Evolutionary conservation across 2,113 vertebrate species (phyloP), one percentile per base, ranked within the genome.

Genomic region (Pollimyrus isidori): DNA sequence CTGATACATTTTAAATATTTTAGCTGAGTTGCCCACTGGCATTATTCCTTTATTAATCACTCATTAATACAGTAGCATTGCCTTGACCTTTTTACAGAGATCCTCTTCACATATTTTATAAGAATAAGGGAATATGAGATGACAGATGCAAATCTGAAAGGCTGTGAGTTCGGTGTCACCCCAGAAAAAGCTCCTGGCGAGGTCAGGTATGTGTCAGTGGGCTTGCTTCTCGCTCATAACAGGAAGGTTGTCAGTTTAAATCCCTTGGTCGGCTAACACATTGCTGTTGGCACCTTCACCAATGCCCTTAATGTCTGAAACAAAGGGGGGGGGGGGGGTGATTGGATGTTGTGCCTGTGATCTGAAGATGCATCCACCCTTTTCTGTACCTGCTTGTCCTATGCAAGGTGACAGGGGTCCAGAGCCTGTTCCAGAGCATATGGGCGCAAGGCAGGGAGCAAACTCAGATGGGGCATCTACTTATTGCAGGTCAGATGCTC

Each of bases 11-110:
- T 42, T 9, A 88, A 45, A 88, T 62, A 52, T n/a, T 48, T 49
- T 3, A 15, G 26, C 50, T 53, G 30, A 56, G 1, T 26, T 88
- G 42, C 11, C 23, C 7, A 45, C 48, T 76, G 69, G 46, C 88
- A 45, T 90, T 88, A 80, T 87, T 90, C 76, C 42, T 91, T 73
- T 90, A 90, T 91, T 90, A 87, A 88, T 87, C 86, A 88, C 89
- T 88, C 52, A 4, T 35, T 35, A 35, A 35, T 56, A 84, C 89
- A 89, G 88, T 89, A 15, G 15, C 80, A n/a, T 45, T 62, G 85
- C 56, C 53, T 19, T 46, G 86, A 91, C 90, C 87, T 50, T 46
- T 39, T 85, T 90, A 73, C 69, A 30, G 87, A 52, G 48, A 50
- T 88, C 46, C 85, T 83, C 65, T 88, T 48, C 88, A 91, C 62